A percentile compares a stretch with the other conserved stretches of the same genome.
phyloP scores from a whole-genome alignment of 2,113 vertebrate genomes.

The Eonycteris spelaea region DNA sequence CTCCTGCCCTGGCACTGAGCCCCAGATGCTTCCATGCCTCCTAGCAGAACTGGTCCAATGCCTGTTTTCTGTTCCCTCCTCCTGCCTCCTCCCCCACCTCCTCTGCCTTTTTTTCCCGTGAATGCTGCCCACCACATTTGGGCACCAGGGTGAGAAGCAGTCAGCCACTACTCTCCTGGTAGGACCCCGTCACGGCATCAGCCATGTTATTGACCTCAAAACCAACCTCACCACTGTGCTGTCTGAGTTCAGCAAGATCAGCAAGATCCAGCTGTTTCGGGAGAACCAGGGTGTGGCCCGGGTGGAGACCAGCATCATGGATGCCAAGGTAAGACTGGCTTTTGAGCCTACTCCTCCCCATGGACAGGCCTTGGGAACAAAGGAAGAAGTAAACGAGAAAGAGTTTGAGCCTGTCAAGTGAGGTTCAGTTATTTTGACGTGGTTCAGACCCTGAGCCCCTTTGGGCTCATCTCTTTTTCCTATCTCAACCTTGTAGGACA shows the following conservation, averaged over 20 bases:
- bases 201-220: constrained; percentile 98
- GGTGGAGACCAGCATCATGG: constrained; percentile 95
- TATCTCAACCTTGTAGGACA: neutral
- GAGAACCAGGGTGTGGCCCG: constrained; percentile 97
- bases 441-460: neutral
- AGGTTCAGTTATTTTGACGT: neutral
- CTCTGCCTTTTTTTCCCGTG: neutral
- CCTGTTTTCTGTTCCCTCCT: neutral
- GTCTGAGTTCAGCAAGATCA: constrained; percentile 95
- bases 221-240: constrained; percentile 99
- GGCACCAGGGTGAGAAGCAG: constrained; percentile 92
- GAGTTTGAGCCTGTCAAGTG: neutral
- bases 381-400: neutral
- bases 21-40: neutral
- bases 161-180: constrained; percentile 95
- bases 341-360: neutral
- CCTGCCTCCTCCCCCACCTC: neutral
- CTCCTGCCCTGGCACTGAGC: neutral
- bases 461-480: neutral
- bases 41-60: neutral
- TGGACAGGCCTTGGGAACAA: neutral
- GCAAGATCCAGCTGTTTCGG: constrained; percentile 96
- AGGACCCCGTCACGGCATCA: constrained; percentile 97
- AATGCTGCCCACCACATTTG: neutral
- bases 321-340: constrained; percentile 89